phyloP scores from a whole-genome alignment of 1,140 invertebrate species.

The Choristoneura fumiferana region DNA sequence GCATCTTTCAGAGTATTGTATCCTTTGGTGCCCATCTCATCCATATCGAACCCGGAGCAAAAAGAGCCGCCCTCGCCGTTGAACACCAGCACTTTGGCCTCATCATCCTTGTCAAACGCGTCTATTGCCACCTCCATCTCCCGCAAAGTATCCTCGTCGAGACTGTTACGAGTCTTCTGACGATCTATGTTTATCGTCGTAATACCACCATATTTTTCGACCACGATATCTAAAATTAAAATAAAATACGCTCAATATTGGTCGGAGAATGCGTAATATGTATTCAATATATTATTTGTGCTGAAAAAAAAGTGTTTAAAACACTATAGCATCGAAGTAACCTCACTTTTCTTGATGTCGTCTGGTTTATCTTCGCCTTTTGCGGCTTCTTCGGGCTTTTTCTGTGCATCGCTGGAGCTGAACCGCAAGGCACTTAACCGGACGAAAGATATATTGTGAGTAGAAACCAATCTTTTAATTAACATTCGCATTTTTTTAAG shows the following conservation, averaged over 20 bases:
- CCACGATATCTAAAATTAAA: conserved; percentile 69
- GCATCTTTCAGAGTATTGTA: conserved; percentile 76
- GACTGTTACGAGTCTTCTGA: conserved; percentile 88
- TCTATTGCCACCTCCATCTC: conserved; percentile 85
- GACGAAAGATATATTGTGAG: conserved; percentile 31
- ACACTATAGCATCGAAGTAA: conserved; percentile 24
- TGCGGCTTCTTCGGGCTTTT: conserved; percentile 33
- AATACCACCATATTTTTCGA: conserved; percentile 81
- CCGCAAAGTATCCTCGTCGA: conserved; percentile 84
- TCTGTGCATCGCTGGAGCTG: conserved; percentile 44
- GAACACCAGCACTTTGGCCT: conserved; percentile 85
- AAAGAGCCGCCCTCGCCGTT: conserved; percentile 94
- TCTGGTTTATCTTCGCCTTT: conserved; percentile 28
- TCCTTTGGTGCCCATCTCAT: conserved; percentile 80
- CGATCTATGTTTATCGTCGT: conserved; percentile 92
- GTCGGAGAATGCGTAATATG: too few species aligned
- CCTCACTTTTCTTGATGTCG: conserved; percentile 59
- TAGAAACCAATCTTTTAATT: conserved; percentile 34
- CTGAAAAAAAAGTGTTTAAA: too few species aligned
- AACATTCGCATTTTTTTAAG: conserved; percentile 52
- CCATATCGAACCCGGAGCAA: conserved; percentile 92
- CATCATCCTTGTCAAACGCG: conserved; percentile 87
- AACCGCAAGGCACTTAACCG: conserved; percentile 36
- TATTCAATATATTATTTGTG: too few species aligned
- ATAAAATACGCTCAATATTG: too few species aligned